Percentiles rank a stretch among this genome's conserved stretches.
Evolutionary conservation across 53 echinoderm and acorn worm species (phyloP).

Genomic region (Pentamera pediparva): DNA sequence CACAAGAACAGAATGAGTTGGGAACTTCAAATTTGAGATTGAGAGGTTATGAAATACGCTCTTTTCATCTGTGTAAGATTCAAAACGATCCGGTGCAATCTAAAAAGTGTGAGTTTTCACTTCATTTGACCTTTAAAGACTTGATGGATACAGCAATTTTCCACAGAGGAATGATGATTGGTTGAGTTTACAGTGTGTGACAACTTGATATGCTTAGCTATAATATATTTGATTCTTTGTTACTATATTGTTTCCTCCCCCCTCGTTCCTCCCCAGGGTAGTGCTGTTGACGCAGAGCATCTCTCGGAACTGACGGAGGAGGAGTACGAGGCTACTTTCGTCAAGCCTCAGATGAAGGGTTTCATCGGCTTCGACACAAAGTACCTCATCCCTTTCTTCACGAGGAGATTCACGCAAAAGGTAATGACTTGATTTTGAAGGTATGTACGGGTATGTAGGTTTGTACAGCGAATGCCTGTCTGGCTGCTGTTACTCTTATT

Average conservation of each 20-base stretch:
- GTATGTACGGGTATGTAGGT: background rate
- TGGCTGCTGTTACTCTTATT: background rate
- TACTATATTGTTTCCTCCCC: background rate
- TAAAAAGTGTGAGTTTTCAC: too few relatives aligned
- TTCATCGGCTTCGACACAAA: constrained; percentile 81
- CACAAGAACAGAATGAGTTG: too few relatives aligned
- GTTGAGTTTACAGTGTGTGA: too few relatives aligned
- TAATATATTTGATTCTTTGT: background rate
- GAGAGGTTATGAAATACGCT: too few relatives aligned
- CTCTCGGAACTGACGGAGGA: constrained; percentile 93
- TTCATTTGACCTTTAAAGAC: too few relatives aligned
- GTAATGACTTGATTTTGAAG: background rate
- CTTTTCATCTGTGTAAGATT: too few relatives aligned
- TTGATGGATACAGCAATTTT: too few relatives aligned
- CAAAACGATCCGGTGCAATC: too few relatives aligned
- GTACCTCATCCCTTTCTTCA: constrained; percentile 92
- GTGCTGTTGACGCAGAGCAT: constrained; percentile 88
- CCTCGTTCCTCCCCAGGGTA: constrained; percentile 48
- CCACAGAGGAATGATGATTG: too few relatives aligned
- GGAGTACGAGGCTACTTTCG: constrained; percentile 85
- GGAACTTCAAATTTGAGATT: too few relatives aligned
- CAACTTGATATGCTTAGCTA: background rate
- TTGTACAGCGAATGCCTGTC: background rate
- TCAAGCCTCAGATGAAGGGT: constrained; percentile 74
- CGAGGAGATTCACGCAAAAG: constrained; percentile 85